Percentiles rank a stretch among this genome's conserved stretches.
These are phyloP conservation scores for Engystomops pustulosus DNA, from an alignment of 2,113 vertebrate species.

Conservation along the genomic window DNA sequence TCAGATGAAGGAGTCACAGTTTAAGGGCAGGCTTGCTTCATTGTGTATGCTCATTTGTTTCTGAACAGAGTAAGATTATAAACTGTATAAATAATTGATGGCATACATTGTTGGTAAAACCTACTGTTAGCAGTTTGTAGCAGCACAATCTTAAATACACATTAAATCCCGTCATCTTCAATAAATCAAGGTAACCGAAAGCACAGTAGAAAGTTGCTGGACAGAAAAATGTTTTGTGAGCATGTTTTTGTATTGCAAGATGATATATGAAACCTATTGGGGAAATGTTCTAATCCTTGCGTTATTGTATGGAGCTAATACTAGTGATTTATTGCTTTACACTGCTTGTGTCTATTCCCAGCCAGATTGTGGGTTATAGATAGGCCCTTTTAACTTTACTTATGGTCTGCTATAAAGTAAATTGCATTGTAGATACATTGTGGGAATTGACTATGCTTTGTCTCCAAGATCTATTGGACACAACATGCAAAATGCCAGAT, in stretches of 20 bases:
- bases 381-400: neutral
- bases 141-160: neutral
- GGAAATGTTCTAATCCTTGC: neutral
- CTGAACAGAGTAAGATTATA: neutral
- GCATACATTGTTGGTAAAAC: conserved; percentile 24
- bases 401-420: no score
- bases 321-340: neutral
- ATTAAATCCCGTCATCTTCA: conserved; percentile 32
- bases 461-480: no score
- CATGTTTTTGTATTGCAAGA: neutral
- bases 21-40: neutral
- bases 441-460: no score
- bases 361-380: neutral
- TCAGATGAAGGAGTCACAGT: conserved; percentile 6
- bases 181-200: conserved; percentile 31
- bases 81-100: conserved; percentile 40
- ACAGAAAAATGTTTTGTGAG: conserved; percentile 12
- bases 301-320: neutral
- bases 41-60: conserved; percentile 16
- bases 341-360: neutral
- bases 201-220: neutral
- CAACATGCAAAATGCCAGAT: no score
- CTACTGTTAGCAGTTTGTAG: conserved; percentile 29
- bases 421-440: no score
- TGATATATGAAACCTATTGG: conserved; percentile 22